phyloP scores from a whole-genome alignment of 2,113 vertebrate genomes.

The Pteruthius melanotis region DNA sequence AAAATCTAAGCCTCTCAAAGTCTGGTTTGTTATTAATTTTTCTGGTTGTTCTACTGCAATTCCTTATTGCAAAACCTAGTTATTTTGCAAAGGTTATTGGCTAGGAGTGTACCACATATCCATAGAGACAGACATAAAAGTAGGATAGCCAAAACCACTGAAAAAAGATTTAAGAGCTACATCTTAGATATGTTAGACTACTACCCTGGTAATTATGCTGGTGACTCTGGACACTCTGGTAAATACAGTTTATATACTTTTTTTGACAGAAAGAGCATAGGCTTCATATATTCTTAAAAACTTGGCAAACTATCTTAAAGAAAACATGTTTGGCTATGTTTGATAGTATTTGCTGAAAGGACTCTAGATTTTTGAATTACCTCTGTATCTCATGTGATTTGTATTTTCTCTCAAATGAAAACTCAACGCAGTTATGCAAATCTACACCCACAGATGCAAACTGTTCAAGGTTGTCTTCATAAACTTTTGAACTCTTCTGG shows the following conservation, averaged over 20 bases:
- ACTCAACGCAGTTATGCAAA: background rate
- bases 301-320: background rate
- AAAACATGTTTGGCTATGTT: background rate
- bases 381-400: background rate
- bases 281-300: background rate
- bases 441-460: background rate
- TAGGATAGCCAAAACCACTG: background rate
- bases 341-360: background rate
- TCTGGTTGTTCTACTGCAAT: background rate
- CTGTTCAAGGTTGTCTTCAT: background rate
- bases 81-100: background rate
- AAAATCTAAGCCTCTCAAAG: background rate
- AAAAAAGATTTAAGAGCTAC: background rate
- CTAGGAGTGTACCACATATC: background rate
- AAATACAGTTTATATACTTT: background rate
- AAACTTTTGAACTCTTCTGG: conserved; percentile 20
- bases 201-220: background rate
- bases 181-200: background rate
- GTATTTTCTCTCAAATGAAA: background rate
- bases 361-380: background rate
- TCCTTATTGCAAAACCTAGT: background rate
- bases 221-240: background rate
- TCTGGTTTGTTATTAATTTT: background rate
- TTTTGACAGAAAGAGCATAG: background rate
- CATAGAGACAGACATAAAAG: background rate